phyloP scores from a whole-genome alignment of 2,888 invertebrate species.

The Drosophila engyochracea region DNA sequence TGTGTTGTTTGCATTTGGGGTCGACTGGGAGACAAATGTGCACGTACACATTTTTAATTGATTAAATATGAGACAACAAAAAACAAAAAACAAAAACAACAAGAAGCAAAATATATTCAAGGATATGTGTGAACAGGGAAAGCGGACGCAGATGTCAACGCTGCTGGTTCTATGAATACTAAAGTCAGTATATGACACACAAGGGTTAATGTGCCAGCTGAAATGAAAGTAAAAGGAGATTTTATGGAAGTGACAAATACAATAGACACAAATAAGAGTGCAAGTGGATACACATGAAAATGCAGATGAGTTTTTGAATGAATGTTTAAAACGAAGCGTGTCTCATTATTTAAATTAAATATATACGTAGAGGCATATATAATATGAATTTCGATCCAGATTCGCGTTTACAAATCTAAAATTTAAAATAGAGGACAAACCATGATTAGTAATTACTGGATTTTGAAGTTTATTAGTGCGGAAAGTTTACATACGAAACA shows the following conservation, averaged over 20 bases:
- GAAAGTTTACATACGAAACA: neutral
- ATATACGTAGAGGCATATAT: neutral
- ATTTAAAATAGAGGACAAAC: neutral
- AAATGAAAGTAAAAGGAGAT: slow-evolving; percentile 21
- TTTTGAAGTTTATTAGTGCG: neutral
- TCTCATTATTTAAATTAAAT: neutral
- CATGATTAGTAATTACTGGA: neutral
- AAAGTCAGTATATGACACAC: slow-evolving; percentile 4
- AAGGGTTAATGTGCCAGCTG: slow-evolving; percentile 17
- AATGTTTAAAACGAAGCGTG: neutral
- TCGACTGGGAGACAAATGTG: slow-evolving; percentile 45
- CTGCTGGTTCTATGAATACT: slow-evolving; percentile 20
- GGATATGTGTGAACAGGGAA: slow-evolving; percentile 13
- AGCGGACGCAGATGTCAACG: slow-evolving; percentile 28
- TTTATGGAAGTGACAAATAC: neutral
- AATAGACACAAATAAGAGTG: neutral
- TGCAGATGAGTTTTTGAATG: too few species aligned
- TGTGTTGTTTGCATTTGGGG: slow-evolving; percentile 41
- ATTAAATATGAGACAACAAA: slow-evolving; percentile 63
- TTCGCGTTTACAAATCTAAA: neutral
- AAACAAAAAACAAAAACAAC: neutral
- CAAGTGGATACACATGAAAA: neutral
- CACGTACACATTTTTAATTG: slow-evolving; percentile 72
- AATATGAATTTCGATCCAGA: neutral
- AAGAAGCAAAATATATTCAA: slow-evolving; percentile 14